Percentiles rank a stretch among this genome's conserved stretches.
Evolutionary conservation across 2,797 vertebrate genomes (phyloP).

Genomic region (Cynodonichthys magdalenae): DNA sequence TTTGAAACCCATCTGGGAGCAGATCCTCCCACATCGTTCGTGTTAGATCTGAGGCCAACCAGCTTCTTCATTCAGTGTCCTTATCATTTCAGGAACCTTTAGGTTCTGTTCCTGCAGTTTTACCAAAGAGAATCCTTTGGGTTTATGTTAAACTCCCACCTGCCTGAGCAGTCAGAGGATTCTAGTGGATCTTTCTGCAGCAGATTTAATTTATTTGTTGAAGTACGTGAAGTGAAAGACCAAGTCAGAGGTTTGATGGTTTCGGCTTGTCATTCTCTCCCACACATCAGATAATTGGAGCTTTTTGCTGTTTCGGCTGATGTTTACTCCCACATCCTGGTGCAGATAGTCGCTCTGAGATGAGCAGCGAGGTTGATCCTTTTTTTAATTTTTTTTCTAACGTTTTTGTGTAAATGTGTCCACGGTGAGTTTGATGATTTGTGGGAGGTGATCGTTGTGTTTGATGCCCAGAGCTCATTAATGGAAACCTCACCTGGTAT

Average conservation of each 20-base stretch:
- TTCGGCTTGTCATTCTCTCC: conserved; percentile 60
- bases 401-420: conserved; percentile 61
- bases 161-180: no score
- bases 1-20: no score
- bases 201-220: neutral
- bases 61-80: no score
- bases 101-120: no score
- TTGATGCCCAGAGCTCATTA: conserved; percentile 77
- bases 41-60: no score
- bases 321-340: conserved; percentile 40
- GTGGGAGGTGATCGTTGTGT: conserved; percentile 57
- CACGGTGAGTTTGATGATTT: conserved; percentile 50
- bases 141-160: no score
- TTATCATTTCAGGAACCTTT: no score
- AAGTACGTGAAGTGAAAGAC: neutral
- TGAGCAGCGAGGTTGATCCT: conserved; percentile 47
- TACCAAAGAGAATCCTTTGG: no score
- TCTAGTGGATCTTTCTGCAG: neutral
- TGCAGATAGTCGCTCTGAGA: conserved; percentile 58
- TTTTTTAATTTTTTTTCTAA: conserved; percentile 57
- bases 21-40: no score
- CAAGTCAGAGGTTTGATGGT: conserved; percentile 51
- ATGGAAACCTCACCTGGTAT: conserved; percentile 76
- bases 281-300: conserved; percentile 70
- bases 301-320: conserved; percentile 37